These are phyloP conservation scores for Eolophus roseicapilla DNA, from an alignment of 2,113 vertebrate genomes.

Conservation along the genomic window DNA sequence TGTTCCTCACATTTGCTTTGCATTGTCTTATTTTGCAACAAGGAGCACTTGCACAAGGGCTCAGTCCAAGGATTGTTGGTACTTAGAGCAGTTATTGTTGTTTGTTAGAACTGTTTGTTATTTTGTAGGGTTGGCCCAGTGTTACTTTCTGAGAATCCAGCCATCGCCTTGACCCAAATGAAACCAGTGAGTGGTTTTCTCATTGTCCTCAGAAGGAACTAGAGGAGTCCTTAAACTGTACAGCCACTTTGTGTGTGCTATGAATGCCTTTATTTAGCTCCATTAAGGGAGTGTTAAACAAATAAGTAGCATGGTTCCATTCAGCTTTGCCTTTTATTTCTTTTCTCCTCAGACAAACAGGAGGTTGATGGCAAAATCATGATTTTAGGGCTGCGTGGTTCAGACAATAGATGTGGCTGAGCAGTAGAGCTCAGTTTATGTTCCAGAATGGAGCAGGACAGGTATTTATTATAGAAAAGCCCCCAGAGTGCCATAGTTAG, in stretches of 20 bases:
- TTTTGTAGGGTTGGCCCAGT: not conserved
- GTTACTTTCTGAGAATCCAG: not conserved
- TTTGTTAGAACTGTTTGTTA: not conserved
- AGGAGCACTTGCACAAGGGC: not conserved
- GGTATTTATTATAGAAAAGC: constrained; percentile 27
- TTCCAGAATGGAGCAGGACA: not conserved
- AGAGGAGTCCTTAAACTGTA: not conserved
- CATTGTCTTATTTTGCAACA: not conserved
- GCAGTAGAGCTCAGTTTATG: not conserved
- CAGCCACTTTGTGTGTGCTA: not conserved
- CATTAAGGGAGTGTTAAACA: not conserved
- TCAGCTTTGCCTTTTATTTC: not conserved
- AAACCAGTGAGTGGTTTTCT: not conserved
- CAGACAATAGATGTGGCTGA: not conserved
- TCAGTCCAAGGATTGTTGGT: not conserved
- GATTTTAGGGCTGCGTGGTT: not conserved
- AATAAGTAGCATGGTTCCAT: not conserved
- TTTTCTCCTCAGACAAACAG: not conserved
- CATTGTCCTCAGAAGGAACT: not conserved
- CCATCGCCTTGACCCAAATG: not conserved
- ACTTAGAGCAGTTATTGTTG: not conserved
- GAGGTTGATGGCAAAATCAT: not conserved
- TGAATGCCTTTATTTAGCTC: not conserved
- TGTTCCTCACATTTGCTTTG: not conserved
- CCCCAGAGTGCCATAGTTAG: not conserved